These are phyloP conservation scores for Dysmachus trigonus DNA, from an alignment of 2,888 invertebrate genomes.

Conservation along the genomic window DNA sequence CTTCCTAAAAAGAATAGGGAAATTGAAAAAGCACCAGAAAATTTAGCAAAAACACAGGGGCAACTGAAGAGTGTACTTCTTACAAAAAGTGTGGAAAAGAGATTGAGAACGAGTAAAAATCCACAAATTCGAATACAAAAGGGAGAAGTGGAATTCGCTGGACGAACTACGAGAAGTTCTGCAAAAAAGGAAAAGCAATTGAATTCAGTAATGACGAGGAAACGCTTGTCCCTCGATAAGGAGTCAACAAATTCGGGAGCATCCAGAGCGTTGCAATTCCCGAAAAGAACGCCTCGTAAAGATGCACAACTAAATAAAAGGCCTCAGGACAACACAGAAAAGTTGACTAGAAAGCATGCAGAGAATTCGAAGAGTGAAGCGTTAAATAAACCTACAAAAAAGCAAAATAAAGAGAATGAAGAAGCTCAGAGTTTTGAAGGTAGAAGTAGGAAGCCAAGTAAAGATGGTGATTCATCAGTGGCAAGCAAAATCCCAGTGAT, in stretches of 20 bases:
- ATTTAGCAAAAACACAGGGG: background rate
- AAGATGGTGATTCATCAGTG: background rate
- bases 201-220: slow-evolving; percentile 33
- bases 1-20: background rate
- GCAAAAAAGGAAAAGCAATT: slow-evolving; percentile 18
- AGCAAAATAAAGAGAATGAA: background rate
- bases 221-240: slow-evolving; percentile 12
- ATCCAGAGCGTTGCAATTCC: background rate
- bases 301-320: background rate
- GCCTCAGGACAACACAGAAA: background rate
- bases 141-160: background rate
- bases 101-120: background rate
- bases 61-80: background rate
- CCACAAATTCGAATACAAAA: background rate
- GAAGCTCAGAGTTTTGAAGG: background rate
- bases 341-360: background rate
- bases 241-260: background rate
- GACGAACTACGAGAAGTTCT: slow-evolving; percentile 34
- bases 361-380: background rate
- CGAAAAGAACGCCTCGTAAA: background rate
- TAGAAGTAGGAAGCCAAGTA: background rate
- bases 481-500: background rate
- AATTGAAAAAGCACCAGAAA: slow-evolving; percentile 1
- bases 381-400: background rate
- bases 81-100: slow-evolving; percentile 32